Percentiles rank a stretch among this genome's conserved stretches.
These are phyloP conservation scores for Magallana ariakensis DNA, from an alignment of 1,140 invertebrate species.

Conservation along the genomic window DNA sequence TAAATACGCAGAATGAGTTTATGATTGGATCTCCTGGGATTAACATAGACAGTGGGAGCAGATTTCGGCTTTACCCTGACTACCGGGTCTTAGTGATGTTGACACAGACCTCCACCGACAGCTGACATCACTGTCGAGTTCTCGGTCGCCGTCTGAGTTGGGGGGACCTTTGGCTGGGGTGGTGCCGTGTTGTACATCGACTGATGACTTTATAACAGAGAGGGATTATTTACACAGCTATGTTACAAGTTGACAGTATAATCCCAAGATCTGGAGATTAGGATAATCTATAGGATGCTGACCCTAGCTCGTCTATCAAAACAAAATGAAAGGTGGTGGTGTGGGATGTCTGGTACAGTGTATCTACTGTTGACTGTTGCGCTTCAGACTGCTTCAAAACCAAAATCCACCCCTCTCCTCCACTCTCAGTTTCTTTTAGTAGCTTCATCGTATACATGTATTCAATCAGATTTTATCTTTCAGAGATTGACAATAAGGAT, in stretches of 20 bases:
- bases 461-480: too few species aligned
- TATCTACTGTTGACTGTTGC: too few species aligned
- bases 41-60: background rate
- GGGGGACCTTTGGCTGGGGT: background rate
- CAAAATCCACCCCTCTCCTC: too few species aligned
- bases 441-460: too few species aligned
- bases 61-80: background rate
- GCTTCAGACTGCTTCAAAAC: too few species aligned
- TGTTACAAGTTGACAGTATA: background rate
- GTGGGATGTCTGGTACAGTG: too few species aligned
- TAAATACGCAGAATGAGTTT: background rate
- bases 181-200: background rate
- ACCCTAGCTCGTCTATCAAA: background rate
- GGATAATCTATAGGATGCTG: background rate
- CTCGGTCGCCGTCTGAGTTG: background rate
- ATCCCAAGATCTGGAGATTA: background rate
- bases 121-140: too few species aligned
- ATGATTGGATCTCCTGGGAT: background rate
- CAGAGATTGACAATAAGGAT: too few species aligned
- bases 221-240: slow-evolving; percentile 10
- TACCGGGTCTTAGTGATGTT: background rate
- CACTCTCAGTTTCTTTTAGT: too few species aligned
- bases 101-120: background rate
- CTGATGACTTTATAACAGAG: background rate
- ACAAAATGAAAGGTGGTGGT: background rate